Conservation (phyloP, 2,888 invertebrate species). For the Drosophila trichaetosa region DNA sequence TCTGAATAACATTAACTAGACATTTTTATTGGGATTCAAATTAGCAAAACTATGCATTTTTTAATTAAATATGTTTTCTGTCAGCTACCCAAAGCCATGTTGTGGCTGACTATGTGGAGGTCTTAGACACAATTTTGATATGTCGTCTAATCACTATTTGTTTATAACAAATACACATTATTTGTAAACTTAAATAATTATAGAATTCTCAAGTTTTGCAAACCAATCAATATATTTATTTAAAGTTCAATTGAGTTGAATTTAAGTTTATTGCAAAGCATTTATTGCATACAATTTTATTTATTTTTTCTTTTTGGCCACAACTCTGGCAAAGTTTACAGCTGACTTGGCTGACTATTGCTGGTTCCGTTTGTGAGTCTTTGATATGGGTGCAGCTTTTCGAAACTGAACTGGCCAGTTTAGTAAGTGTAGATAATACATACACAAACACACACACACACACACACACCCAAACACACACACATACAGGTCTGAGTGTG, state of each 20-base stretch:
- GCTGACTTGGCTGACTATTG: slow-evolving; percentile 34
- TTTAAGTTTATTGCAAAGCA: slow-evolving; percentile 8
- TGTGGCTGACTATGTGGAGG: neutral
- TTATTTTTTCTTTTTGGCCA: slow-evolving; percentile 13
- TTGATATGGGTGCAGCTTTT: slow-evolving; percentile 69
- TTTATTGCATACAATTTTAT: slow-evolving; percentile 9
- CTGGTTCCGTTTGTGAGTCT: slow-evolving; percentile 51
- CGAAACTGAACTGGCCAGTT: slow-evolving; percentile 41
- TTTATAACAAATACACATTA: neutral
- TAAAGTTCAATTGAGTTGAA: slow-evolving; percentile 35
- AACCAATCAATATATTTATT: slow-evolving; percentile 10
- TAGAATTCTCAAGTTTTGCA: neutral
- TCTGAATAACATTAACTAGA: neutral
- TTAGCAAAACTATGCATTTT: neutral
- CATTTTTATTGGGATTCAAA: neutral
- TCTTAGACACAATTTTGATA: neutral
- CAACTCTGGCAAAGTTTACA: slow-evolving; percentile 32
- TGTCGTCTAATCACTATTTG: neutral
- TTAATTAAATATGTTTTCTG: neutral
- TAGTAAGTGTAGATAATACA: slow-evolving; percentile 19
- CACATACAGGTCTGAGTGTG: slow-evolving; percentile 17
- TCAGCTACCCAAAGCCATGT: neutral
- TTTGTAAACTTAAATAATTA: neutral
- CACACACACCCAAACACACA: neutral
- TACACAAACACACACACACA: neutral